These are phyloP conservation scores for Dascyllus trimaculatus DNA, from an alignment of 2,113 vertebrate genomes.

Conservation along the genomic window DNA sequence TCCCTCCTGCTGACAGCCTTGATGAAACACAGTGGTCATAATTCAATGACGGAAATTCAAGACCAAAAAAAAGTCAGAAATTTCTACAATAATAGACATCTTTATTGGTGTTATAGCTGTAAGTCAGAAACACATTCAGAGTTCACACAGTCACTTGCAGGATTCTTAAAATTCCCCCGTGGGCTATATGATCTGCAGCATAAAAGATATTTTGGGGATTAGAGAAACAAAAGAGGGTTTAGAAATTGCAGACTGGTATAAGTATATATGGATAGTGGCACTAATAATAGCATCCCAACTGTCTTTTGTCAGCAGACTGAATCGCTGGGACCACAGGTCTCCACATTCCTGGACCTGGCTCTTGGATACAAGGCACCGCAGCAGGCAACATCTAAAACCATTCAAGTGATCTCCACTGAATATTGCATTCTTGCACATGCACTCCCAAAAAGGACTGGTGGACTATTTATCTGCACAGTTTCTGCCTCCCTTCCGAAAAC, in stretches of 20 bases:
- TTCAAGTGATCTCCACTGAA: conserved; percentile 36
- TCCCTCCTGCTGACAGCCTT: conserved; percentile 26
- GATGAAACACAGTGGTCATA: conserved; percentile 35
- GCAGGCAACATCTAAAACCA: conserved; percentile 57
- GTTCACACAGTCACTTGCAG: conserved; percentile 57
- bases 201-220: conserved; percentile 46
- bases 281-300: conserved; percentile 69
- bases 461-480: neutral
- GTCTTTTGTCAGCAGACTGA: conserved; percentile 69
- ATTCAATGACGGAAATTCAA: conserved; percentile 20
- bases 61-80: neutral
- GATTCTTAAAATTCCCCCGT: conserved; percentile 10
- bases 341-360: conserved; percentile 77
- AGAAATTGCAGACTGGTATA: conserved; percentile 38
- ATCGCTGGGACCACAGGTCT: conserved; percentile 71
- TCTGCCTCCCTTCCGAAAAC: neutral
- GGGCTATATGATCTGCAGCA: conserved; percentile 52
- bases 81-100: conserved; percentile 66
- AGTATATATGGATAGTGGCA: conserved; percentile 50
- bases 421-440: conserved; percentile 39
- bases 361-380: conserved; percentile 79
- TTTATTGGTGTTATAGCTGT: conserved; percentile 72
- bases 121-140: conserved; percentile 64
- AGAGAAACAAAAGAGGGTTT: conserved; percentile 50
- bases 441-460: neutral